These are phyloP conservation scores for Dicyrtomina minuta DNA, from an alignment of 2,888 invertebrate genomes.

Conservation along the genomic window DNA sequence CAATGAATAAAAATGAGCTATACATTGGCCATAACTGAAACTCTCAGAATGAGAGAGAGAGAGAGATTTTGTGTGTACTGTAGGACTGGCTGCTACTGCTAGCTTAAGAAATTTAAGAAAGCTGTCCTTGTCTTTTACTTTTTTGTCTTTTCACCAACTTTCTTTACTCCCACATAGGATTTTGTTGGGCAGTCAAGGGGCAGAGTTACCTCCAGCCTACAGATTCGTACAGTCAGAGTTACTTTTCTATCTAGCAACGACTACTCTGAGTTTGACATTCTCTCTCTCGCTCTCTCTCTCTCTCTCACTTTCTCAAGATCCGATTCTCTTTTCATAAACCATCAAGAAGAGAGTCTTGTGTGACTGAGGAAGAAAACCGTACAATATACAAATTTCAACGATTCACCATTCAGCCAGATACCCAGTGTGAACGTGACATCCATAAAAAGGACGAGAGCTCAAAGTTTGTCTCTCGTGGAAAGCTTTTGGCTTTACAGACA, in stretches of 20 bases:
- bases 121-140: too few species aligned
- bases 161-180: too few species aligned
- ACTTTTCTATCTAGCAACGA: not conserved
- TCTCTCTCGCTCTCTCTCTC: not conserved
- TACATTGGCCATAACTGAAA: constrained; percentile 1
- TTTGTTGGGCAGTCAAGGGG: too few species aligned
- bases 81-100: too few species aligned
- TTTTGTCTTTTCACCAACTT: too few species aligned
- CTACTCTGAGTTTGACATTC: not conserved
- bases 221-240: not conserved
- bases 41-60: not conserved
- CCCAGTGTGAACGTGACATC: constrained; percentile 22
- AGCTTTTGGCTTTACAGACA: too few species aligned
- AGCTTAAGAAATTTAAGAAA: too few species aligned
- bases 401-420: constrained; percentile 23
- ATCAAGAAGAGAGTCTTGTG: not conserved
- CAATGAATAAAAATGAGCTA: constrained; percentile 33
- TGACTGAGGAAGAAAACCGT: not conserved
- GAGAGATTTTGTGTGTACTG: too few species aligned
- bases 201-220: too few species aligned
- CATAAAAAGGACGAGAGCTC: constrained; percentile 12
- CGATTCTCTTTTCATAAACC: not conserved
- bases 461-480: constrained; percentile 7
- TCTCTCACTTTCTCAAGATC: not conserved
- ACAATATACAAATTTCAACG: constrained; percentile 27